Base-by-base conservation (phyloP, 2,888 invertebrate species). In the Eucriotettix oculatus region DNA sequence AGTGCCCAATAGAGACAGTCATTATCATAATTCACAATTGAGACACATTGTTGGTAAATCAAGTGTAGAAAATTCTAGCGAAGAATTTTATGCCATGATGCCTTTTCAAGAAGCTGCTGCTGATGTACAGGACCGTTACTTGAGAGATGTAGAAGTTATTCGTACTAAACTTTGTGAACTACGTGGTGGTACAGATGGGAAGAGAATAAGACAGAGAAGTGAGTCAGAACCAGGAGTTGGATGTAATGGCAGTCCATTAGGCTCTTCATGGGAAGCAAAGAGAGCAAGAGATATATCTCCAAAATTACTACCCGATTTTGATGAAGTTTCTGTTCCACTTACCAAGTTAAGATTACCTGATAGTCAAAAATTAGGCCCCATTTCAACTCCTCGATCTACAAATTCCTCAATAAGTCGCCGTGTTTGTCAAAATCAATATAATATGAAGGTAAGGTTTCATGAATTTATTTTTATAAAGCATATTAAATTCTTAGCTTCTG, bases 61-160 rank as follows among this genome's bases (percentile, higher is more conserved):
- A 53, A 17, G 29, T 42, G 7, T 29, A 29, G 54, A 52, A 40
- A 56, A 59, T 56, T 10, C n/a, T 16, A 40, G 12, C n/a, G 52
- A 40, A 52, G 58, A 58, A 16, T 17, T 48, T 29, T 40, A 52
- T 16, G 29, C 60, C 16, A 57, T 54, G 54, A 16, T 48, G 16
- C 16, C 40, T 16, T 43, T 54, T 42, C 42, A 54, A 42, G 48
- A n/a, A 10, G 52, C 42, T n/a, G 16, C 58, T 42, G 29, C 58
- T 9, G 40, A 44, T 10, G 40, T 66, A 10, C 66, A 67, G 57
- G 66, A 67, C 62, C 60, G 65, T 57, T 68, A 68, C 57, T 60
- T 66, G 12, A 60, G 61, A 11, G 67, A 68, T 62, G 66, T 68
- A 44, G 67, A 67, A 62, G 62, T 63, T 10, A 62, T 68, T 10